Percentiles rank a stretch among this genome's conserved stretches.
phyloP scores from a whole-genome alignment of 2,888 invertebrate species.

The Mythimna lalbum region DNA sequence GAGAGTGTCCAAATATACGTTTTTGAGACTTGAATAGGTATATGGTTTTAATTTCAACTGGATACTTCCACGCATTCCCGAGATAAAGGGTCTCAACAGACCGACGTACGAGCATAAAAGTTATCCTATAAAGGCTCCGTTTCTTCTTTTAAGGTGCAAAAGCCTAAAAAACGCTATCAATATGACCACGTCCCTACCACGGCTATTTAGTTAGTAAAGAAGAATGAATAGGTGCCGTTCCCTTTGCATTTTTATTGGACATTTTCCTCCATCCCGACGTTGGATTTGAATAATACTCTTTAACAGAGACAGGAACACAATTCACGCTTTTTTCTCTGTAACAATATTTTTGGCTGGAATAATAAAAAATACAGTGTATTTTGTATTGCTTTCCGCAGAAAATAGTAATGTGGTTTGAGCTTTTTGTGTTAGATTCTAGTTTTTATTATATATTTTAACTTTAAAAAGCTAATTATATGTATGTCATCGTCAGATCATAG shows the following conservation, averaged over 20 bases:
- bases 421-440: no score
- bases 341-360: slow-evolving; percentile 41
- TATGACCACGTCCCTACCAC: slow-evolving; percentile 54
- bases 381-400: neutral
- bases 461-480: no score
- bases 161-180: slow-evolving; percentile 44
- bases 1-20: no score
- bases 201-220: slow-evolving; percentile 79
- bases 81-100: no score
- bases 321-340: slow-evolving; percentile 50
- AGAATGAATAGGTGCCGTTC: slow-evolving; percentile 77
- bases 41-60: no score
- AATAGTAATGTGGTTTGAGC: neutral
- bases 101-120: no score
- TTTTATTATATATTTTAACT: no score
- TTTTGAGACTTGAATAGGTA: no score
- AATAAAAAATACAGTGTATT: neutral
- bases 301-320: slow-evolving; percentile 72
- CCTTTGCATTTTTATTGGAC: slow-evolving; percentile 87
- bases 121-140: no score
- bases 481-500: no score
- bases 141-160: no score
- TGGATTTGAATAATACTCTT: slow-evolving; percentile 84
- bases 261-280: slow-evolving; percentile 74
- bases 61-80: no score